A percentile compares a stretch with the other conserved stretches of the same genome.
Evolutionary conservation across 2,888 invertebrate species (phyloP).

Genomic region (Mimachlamys varia): DNA sequence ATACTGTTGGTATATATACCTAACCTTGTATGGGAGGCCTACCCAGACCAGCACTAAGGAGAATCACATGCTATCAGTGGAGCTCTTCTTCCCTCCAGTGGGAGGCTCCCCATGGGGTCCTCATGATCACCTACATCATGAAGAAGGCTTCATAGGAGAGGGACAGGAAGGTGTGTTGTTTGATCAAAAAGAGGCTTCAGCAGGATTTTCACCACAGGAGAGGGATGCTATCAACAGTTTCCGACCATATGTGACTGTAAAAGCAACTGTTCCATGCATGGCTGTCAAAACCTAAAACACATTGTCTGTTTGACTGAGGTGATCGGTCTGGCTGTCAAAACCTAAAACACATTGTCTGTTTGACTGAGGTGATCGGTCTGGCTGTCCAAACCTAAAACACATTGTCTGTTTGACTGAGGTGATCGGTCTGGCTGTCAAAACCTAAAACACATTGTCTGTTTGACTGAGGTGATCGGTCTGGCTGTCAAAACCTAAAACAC

Average conservation of each 20-base stretch:
- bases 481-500: neutral
- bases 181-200: neutral
- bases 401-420: neutral
- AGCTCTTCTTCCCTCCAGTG: conserved; percentile 4
- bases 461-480: neutral
- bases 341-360: neutral
- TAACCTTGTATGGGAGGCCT: conserved; percentile 26
- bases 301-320: neutral
- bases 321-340: conserved; percentile 2
- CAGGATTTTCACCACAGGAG: neutral
- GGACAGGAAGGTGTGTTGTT: neutral
- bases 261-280: conserved; percentile 25
- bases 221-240: neutral
- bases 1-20: conserved; percentile 9
- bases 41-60: neutral
- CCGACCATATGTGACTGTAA: neutral
- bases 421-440: conserved; percentile 32
- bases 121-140: neutral
- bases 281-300: neutral
- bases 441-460: neutral
- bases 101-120: neutral
- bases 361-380: neutral
- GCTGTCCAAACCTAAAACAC: neutral
- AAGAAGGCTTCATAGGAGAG: neutral
- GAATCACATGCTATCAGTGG: neutral